Percentiles rank a stretch among this genome's conserved stretches.
These are phyloP conservation scores for Drosophila auraria DNA, from an alignment of 1,140 invertebrate species.

Conservation along the genomic window DNA sequence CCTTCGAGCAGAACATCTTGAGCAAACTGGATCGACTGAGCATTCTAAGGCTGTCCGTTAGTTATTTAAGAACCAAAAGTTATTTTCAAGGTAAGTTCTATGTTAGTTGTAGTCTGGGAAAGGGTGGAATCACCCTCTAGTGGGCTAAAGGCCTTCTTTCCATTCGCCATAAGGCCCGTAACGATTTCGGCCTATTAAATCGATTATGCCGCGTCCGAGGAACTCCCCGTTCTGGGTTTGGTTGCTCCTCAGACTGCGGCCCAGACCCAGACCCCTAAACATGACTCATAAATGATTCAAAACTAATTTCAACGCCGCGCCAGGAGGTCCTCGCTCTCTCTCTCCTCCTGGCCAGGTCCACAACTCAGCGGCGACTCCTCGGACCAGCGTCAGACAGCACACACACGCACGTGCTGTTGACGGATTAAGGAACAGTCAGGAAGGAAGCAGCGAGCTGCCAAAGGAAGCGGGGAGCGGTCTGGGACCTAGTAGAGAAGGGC, in stretches of 20 bases:
- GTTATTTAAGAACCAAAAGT: slow-evolving; percentile 98
- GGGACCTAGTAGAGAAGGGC: background rate
- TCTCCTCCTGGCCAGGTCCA: slow-evolving; percentile 16
- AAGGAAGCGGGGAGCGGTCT: slow-evolving; percentile 23
- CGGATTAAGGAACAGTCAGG: slow-evolving; percentile 63
- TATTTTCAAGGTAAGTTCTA: slow-evolving; percentile 97
- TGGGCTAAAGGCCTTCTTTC: background rate
- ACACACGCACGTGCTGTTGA: slow-evolving; percentile 67
- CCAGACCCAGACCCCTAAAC: slow-evolving; percentile 61
- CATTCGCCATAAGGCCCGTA: slow-evolving; percentile 64
- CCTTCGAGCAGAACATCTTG: slow-evolving; percentile 99
- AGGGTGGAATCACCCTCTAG: background rate
- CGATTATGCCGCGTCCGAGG: slow-evolving; percentile 65
- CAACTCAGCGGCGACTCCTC: slow-evolving; percentile 8
- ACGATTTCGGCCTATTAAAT: slow-evolving; percentile 76
- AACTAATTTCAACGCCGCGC: slow-evolving; percentile 78
- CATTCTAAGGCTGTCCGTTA: slow-evolving; percentile 98
- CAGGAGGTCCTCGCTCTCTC: slow-evolving; percentile 56
- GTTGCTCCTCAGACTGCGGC: slow-evolving; percentile 27
- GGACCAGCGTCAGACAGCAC: slow-evolving; percentile 28
- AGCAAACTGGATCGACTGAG: slow-evolving; percentile 99
- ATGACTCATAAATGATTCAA: slow-evolving; percentile 84
- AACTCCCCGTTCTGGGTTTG: slow-evolving; percentile 38
- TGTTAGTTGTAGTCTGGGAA: background rate
- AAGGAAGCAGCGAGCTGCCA: slow-evolving; percentile 37